Conservation (phyloP, 2,797 vertebrate genomes). For the Typhlichthys subterraneus region DNA sequence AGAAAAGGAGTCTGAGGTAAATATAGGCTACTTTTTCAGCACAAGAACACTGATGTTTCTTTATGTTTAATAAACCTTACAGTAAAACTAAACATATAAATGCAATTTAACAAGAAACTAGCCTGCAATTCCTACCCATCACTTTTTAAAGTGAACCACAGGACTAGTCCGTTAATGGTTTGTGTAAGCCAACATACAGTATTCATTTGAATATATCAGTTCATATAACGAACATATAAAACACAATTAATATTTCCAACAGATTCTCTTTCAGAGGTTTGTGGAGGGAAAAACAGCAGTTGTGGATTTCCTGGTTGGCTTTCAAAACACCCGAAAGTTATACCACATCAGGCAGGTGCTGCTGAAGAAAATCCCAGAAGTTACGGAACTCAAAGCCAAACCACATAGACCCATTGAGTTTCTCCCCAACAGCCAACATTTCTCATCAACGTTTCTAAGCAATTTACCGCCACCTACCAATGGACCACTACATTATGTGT, state of each 20-base stretch:
- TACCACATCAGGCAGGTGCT: slow-evolving; percentile 51
- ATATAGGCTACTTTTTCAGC: not conserved
- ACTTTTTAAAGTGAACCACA: too few species aligned
- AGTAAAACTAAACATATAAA: too few species aligned
- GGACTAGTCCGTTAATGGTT: too few species aligned
- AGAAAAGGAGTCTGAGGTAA: slow-evolving; percentile 56
- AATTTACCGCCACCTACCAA: not conserved
- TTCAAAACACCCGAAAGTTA: slow-evolving; percentile 36
- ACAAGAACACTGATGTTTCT: too few species aligned
- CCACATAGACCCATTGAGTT: slow-evolving; percentile 8
- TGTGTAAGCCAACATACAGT: too few species aligned
- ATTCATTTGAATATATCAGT: too few species aligned
- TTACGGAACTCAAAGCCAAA: slow-evolving; percentile 1
- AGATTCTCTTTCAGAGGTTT: slow-evolving; percentile 61
- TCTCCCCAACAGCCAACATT: not conserved
- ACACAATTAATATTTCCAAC: slow-evolving; percentile 4
- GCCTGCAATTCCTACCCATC: too few species aligned
- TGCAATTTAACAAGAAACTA: too few species aligned
- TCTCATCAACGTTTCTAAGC: not conserved
- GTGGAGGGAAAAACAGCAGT: slow-evolving; percentile 33
- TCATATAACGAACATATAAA: too few species aligned
- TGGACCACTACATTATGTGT: slow-evolving; percentile 3
- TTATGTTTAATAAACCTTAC: too few species aligned
- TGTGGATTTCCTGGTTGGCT: slow-evolving; percentile 52
- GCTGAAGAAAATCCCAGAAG: slow-evolving; percentile 55